Conservation (phyloP, 2,888 invertebrate species). For the Acanthococcus lagerstroemiae region DNA sequence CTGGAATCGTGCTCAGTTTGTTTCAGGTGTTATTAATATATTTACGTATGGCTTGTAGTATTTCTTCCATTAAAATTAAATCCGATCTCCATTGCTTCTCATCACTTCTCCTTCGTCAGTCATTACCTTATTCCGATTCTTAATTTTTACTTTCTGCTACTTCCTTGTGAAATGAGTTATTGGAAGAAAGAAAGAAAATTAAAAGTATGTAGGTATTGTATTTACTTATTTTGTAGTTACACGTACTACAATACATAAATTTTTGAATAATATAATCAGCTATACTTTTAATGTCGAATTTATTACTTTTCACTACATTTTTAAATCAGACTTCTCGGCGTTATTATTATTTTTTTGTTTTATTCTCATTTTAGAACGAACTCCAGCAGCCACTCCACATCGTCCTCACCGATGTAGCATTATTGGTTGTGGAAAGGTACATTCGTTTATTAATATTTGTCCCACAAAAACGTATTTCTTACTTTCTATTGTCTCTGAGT, state of each 20-base stretch:
- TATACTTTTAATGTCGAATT: neutral
- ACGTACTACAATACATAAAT: neutral
- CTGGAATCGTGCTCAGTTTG: no score
- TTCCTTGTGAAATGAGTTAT: no score
- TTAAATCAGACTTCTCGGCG: neutral
- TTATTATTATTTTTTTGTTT: no score
- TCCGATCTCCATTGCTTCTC: no score
- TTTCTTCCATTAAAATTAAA: no score
- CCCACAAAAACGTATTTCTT: neutral
- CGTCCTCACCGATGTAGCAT: constrained; percentile 76
- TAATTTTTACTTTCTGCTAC: no score
- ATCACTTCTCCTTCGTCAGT: no score
- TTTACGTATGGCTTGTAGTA: no score
- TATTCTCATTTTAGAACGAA: constrained; percentile 11
- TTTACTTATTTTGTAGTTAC: neutral
- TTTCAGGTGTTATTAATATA: no score
- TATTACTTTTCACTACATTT: neutral
- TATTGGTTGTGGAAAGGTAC: constrained; percentile 74
- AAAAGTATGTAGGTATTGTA: no score
- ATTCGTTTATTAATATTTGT: neutral
- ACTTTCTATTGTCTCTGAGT: neutral
- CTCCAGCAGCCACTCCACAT: constrained; percentile 15
- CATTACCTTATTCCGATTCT: no score
- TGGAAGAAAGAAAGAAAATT: no score
- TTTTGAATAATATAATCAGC: neutral